Evolutionary conservation across 2,113 vertebrate genomes (phyloP).

Genomic region (Nothocercus nigrocapillus): DNA sequence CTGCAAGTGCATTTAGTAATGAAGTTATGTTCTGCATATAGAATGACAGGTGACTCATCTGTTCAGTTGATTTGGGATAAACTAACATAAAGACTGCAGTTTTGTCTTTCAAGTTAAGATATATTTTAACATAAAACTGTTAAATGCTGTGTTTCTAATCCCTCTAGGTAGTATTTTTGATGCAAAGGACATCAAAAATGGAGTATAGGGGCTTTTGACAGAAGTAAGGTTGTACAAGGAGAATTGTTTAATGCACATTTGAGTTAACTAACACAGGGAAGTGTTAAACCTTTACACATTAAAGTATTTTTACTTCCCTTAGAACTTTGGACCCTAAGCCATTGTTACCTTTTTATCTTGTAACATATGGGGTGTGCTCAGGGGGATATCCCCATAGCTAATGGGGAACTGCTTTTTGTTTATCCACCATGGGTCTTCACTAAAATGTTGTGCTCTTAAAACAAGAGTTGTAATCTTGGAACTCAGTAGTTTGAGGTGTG

Average conservation of each 20-base stretch:
- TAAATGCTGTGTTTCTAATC: rapidly evolving
- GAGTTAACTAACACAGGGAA: not conserved
- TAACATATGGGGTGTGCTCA: not conserved
- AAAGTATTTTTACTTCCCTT: not conserved
- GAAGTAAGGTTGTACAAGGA: not conserved
- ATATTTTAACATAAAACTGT: not conserved
- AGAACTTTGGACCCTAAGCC: not conserved
- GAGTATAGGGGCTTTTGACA: rapidly evolving
- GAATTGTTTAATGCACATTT: not conserved
- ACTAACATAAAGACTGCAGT: not conserved
- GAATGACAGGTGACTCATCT: not conserved
- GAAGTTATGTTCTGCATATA: not conserved
- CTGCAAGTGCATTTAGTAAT: not conserved
- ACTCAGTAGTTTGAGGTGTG: not conserved
- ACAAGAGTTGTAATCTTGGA: rapidly evolving
- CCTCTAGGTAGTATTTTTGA: too few species aligned
- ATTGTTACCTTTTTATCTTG: not conserved
- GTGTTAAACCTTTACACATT: not conserved
- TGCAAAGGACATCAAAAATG: not conserved
- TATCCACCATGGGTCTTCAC: rapidly evolving
- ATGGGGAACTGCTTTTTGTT: not conserved
- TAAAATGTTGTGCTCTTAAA: rapidly evolving
- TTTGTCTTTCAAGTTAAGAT: not conserved
- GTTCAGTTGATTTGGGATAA: not conserved
- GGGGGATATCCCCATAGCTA: not conserved